Evolutionary conservation across 2,113 vertebrate genomes (phyloP), one percentile per base, ranked within the genome.

Genomic region (Pomatostomus ruficeps): DNA sequence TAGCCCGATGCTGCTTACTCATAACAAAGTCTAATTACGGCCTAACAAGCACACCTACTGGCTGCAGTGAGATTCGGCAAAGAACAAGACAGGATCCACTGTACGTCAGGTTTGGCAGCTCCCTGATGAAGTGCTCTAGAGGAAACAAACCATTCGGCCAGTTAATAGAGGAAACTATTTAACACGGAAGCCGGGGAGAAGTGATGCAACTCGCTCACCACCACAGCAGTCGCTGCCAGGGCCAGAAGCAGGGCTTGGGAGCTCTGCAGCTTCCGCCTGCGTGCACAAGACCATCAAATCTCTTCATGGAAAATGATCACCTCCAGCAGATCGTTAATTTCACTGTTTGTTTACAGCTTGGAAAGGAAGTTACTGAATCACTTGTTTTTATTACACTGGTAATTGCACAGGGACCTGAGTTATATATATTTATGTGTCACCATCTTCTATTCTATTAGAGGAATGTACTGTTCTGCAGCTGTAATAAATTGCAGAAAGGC

Each of bases 151-250:
- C 67, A 88, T 65, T 91, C 0, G 8, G 67, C 48, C 89, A 97
- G 91, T 91, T 95, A 92, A 95, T 92, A 95, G 89, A 95, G 95
- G 96, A 97, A 95, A 93, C 84, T 81, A 92, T 93, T 97, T 73
- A 92, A 57, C 79, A 55, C 28, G 1, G 80, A 84, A 93, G 91
- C 65, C 0, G 5, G 36, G 65, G 40, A 96, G 80, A 72, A 91
- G 73, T 38, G 77, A 81, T 94, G 86, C 77, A 83, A 90, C 63
- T 61, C 6, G 22, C 76, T 92, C 83, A 51, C 38, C 42, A 18
- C 63, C 5, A 2, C 9, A 0, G 67, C 71, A 68, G 52, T 14
- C 10, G 7, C 45, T 25, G 3, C 20, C 55, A 21, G 19, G 31
- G 65, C 83, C 68, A 77, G 68, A 48, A 86, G 68, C 70, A 72